Evolutionary conservation across 2,113 vertebrate species (phyloP), one percentile per base, ranked within the genome.

Genomic region (Mus spicilegus): DNA sequence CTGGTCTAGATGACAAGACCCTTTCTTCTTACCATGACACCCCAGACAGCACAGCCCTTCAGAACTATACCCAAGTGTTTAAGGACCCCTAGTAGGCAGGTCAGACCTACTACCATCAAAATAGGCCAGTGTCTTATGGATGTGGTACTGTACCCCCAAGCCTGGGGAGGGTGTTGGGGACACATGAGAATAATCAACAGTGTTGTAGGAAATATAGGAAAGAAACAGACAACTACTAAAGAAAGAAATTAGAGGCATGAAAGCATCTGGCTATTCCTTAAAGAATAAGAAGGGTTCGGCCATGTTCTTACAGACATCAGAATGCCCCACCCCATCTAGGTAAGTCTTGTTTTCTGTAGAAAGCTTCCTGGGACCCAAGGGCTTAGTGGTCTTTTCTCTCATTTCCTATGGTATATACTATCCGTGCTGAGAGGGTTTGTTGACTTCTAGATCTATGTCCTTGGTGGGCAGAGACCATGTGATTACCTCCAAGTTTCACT

Each of bases 251-350:
- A 84, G 58, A 22, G 24, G 12, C 13, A 0, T 36, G 36, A 14
- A 26, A 90, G 33, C 73, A 67, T 87, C 88, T 89, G 65, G 80
- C 2, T 91, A 58, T 81, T 58, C 76, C 51, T 88, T 88, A 42
- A 82, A 91, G 49, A 91, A 22, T 28, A 84, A 51, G 46, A 65
- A 89, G 22, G 24, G 3, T 76, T 36, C 65, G 78, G 2, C 26
- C 33, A 5, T 54, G 11, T 46, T 75, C 70, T 26, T n/a, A 4
- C 49, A 82, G 91, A 73, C 92, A 93, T 39, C 46, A 58, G 65
- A 36, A 12, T 26, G 28, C 33, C 19, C 33, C 33, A 20, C 9
- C 24, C 30, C 51, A 19, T 80, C 78, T 8, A 24, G 12, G 0
- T 30, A 82, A 39, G 63, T 54, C 56, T 63, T 26, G 0, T 42